Evolutionary conservation across 2,113 vertebrate species (phyloP).

Genomic region (Neotoma lepida): DNA sequence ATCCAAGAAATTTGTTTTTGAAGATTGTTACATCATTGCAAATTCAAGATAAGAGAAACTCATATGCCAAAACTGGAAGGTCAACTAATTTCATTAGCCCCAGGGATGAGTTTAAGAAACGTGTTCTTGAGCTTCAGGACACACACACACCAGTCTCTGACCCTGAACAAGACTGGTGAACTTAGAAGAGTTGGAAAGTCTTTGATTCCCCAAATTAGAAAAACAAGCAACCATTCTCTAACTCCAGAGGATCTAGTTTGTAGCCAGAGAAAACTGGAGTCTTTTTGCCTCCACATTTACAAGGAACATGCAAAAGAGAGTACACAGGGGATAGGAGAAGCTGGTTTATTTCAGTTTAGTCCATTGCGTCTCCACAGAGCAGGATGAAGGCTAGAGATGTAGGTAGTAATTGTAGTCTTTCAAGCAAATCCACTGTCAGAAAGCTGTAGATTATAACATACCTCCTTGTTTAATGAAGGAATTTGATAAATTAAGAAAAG

Average conservation of each 20-base stretch:
- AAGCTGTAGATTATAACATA: neutral
- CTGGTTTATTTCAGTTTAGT: neutral
- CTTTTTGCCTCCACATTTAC: neutral
- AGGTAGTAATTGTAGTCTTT: neutral
- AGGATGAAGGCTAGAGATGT: neutral
- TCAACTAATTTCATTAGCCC: slow-evolving; percentile 13
- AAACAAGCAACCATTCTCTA: neutral
- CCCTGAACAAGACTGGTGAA: slow-evolving; percentile 12
- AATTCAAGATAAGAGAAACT: slow-evolving; percentile 42
- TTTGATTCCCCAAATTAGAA: neutral
- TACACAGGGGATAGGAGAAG: neutral
- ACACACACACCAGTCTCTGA: slow-evolving; percentile 12
- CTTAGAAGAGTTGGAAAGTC: neutral
- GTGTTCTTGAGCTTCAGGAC: neutral
- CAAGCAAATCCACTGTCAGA: neutral
- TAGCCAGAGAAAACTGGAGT: neutral
- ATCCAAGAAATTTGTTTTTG: neutral
- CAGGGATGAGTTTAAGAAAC: neutral
- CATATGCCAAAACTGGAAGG: slow-evolving; percentile 30
- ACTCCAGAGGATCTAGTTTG: neutral
- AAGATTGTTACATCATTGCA: neutral
- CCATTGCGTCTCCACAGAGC: neutral
- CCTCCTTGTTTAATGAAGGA: neutral
- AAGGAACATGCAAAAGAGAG: neutral
- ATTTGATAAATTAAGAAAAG: slow-evolving; percentile 19